Evolutionary conservation across 2,113 vertebrate species (phyloP), one percentile per base, ranked within the genome.

Genomic region (Aviceda subcristata): DNA sequence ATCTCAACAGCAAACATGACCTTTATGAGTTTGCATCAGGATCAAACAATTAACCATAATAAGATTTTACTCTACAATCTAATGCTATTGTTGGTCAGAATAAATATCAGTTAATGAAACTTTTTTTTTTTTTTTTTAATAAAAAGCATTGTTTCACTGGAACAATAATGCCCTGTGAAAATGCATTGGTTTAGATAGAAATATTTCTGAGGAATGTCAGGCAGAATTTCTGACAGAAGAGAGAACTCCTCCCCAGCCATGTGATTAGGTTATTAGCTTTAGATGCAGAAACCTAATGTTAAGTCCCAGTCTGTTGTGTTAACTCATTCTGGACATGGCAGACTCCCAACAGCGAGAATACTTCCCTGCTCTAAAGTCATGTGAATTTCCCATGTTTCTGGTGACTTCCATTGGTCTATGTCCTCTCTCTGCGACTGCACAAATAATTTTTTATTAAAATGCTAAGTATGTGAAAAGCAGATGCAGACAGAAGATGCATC

Each of bases 1-100:
- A 94, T 94, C 92, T 87, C 76, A 75, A 91, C 51, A 76, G 86
- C 83, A 94, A 97, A 97, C 94, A 94, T 89, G 94, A 94, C 94
- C 91, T 95, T 95, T 96, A 94, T 60, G 84, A 92, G 86, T 96
- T 85, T 94, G 91, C 86, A 97, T 50, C 62, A 82, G 91, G 91
- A 94, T 93, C 56, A 86, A 94, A 92, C 68, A 90, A 94, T 96
- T 96, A 96, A 88, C 73, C 67, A 92, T 69, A 91, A 86, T 72
- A 92, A 75, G 85, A 93, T 91, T 96, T 94, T 93, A 60, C 53
- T 75, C 51, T 56, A 68, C 60, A 60, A 21, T 68, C 72, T 92
- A 95, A 94, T 77, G 64, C 56, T 84, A 38, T 32, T 81, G 60
- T 81, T 86, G 51, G 68, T 87, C 56, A 94, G 80, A 95, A 78